Base-by-base conservation (phyloP, 2,113 vertebrate genomes). In the Chelonoidis abingdonii region DNA sequence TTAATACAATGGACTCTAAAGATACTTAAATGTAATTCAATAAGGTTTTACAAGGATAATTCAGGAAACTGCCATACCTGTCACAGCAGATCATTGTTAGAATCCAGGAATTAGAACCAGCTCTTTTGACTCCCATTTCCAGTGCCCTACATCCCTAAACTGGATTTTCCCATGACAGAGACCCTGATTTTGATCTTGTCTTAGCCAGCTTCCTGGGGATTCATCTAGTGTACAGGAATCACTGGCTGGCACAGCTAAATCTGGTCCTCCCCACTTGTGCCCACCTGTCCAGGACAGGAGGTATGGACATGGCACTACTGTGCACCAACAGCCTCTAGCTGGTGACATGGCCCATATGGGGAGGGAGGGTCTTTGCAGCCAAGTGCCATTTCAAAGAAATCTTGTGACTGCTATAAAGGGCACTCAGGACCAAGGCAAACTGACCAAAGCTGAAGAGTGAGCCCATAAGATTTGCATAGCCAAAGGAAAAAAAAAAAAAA, bases 31-130 rank as follows among this genome's bases (percentile, higher is more conserved):
- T n/a, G 19, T 72, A 38, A 72, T 72, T 38, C 9, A 38, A 22
- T 38, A 38, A 21, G 65, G 8, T 72, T 72, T 38, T 72, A 22
- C 65, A 72, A 72, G n/a, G n/a, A 21, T 72, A 72, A 72, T 72
- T n/a, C 65, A 72, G n/a, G n/a, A 72, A 72, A 72, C 5, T 29
- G 27, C 12, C 27, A 13, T 62, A 31, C 27, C 27, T 62, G n/a
- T 72, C n/a, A 72, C 65, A 72, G 65, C 94, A 86, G 7, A n/a
- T 94, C 57, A 94, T 53, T 92, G 85, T 88, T 85, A 80, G 52
- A 94, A 59, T 19, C 52, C 87, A 92, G 59, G 69, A 90, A 78
- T 53, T 1, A 87, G 27, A 86, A 35, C 80, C n/a, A 47, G 49
- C 19, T 75, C 50, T 87, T 38, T 27, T 65, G 53, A 52, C 81